Conservation (phyloP, 2,888 invertebrate genomes). For the Zygothrica quintamaculata region DNA sequence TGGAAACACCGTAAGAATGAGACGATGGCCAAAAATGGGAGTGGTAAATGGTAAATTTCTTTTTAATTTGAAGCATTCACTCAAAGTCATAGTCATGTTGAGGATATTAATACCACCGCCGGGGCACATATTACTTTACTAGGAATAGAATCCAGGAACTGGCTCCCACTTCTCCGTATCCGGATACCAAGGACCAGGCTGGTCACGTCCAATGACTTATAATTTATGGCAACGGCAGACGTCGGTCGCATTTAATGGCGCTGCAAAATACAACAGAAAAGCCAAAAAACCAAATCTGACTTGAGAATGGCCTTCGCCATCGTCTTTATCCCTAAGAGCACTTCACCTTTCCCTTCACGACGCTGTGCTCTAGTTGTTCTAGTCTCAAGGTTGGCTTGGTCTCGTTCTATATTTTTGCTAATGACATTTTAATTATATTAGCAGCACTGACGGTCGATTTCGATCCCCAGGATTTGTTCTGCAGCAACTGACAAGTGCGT, state of each 20-base stretch:
- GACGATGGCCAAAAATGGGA: constrained; percentile 41
- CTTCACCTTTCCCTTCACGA: background rate
- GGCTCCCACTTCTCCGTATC: background rate
- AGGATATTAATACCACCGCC: constrained; percentile 71
- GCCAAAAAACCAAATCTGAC: constrained; percentile 24
- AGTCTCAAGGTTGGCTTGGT: constrained; percentile 64
- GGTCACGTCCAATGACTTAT: constrained; percentile 76
- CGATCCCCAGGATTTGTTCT: constrained; percentile 48
- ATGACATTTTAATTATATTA: constrained; percentile 80
- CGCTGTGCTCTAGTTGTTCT: background rate
- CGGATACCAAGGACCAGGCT: constrained; percentile 17
- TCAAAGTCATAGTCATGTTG: constrained; percentile 82
- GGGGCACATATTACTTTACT: constrained; percentile 9
- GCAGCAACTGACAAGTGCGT: constrained; percentile 8
- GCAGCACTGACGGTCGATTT: constrained; percentile 60
- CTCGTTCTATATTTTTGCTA: constrained; percentile 61
- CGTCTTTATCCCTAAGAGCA: too few relatives aligned
- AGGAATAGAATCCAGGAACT: background rate
- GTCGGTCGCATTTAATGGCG: constrained; percentile 63
- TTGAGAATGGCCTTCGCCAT: constrained; percentile 1
- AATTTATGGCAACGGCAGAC: constrained; percentile 76
- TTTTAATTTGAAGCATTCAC: constrained; percentile 82
- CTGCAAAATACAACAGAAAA: constrained; percentile 40
- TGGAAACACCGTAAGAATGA: background rate
- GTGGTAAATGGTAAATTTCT: constrained; percentile 82